Conservation (phyloP, 2,888 invertebrate genomes). For the Opisthograptis luteolata region DNA sequence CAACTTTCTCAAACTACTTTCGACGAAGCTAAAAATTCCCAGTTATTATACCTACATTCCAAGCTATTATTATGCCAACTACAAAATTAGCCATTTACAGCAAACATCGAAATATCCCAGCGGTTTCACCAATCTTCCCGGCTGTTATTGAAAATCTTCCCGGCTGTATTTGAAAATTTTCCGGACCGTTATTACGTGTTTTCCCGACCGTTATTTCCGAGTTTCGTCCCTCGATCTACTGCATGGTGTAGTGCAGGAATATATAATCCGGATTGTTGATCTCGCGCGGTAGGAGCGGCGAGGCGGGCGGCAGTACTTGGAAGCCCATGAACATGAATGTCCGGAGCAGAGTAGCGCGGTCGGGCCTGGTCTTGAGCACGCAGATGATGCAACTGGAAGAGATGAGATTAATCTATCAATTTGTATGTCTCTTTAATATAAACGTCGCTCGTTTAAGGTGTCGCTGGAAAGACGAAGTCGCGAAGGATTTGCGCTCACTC, state of each 20-base stretch:
- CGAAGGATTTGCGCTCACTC: too few relatives aligned
- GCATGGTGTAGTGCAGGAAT: constrained; percentile 79
- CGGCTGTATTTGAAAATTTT: not conserved
- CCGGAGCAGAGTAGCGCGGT: constrained; percentile 94
- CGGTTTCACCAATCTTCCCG: not conserved
- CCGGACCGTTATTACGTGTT: not conserved
- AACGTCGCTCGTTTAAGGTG: too few relatives aligned
- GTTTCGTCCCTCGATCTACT: constrained; percentile 51
- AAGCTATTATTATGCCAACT: too few relatives aligned
- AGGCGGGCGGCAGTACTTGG: constrained; percentile 92
- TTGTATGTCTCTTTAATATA: too few relatives aligned
- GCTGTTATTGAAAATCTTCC: constrained; percentile 1
- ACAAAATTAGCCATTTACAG: not conserved
- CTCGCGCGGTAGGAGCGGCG: constrained; percentile 78
- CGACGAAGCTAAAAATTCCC: not conserved
- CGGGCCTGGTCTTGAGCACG: constrained; percentile 92
- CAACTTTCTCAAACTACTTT: not conserved
- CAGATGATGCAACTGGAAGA: constrained; percentile 85
- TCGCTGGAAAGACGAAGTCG: too few relatives aligned
- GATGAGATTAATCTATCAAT: too few relatives aligned
- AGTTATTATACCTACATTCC: not conserved
- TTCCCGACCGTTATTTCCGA: constrained; percentile 13
- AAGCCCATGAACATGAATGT: constrained; percentile 99
- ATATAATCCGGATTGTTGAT: constrained; percentile 85
- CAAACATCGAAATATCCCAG: not conserved